These are phyloP conservation scores for Pollimyrus isidori DNA, from an alignment of 2,113 vertebrate genomes.

Conservation along the genomic window DNA sequence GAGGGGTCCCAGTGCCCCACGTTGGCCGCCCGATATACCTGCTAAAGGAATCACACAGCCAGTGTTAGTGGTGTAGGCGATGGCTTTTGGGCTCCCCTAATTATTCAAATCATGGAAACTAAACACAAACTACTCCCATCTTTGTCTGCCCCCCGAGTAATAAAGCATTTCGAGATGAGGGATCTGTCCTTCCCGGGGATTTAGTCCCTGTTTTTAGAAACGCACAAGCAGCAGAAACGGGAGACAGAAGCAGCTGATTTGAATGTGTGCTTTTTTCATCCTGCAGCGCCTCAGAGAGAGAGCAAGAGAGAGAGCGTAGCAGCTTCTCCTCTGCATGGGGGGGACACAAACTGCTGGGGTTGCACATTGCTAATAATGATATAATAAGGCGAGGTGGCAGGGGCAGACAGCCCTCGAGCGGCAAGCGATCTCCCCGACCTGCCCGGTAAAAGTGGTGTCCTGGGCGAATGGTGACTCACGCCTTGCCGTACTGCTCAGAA, in stretches of 20 bases:
- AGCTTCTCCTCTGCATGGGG: slow-evolving; percentile 20
- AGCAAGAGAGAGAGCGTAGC: not conserved
- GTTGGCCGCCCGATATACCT: not conserved
- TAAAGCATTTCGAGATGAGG: not conserved
- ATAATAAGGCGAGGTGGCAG: slow-evolving; percentile 17
- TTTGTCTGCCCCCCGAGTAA: not conserved
- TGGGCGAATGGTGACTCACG: not conserved
- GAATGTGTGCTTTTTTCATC: not conserved
- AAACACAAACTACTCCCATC: not conserved
- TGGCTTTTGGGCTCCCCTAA: not conserved
- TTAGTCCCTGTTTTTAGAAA: slow-evolving; percentile 18
- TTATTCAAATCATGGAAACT: not conserved
- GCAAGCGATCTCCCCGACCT: not conserved
- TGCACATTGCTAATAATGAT: slow-evolving; percentile 14
- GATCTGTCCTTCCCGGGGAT: slow-evolving; percentile 7
- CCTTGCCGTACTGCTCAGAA: not conserved
- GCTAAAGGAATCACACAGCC: not conserved
- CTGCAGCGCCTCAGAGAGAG: not conserved
- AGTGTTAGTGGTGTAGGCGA: not conserved
- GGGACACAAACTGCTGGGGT: not conserved
- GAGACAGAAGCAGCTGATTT: slow-evolving; percentile 1
- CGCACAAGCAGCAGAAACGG: slow-evolving; percentile 18
- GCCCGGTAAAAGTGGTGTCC: not conserved
- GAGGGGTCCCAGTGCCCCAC: not conserved
- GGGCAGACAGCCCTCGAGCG: not conserved